Evolutionary conservation across 2,888 invertebrate genomes (phyloP), one percentile per base, ranked within the genome.

Genomic region (Tetheella fluctuosa): DNA sequence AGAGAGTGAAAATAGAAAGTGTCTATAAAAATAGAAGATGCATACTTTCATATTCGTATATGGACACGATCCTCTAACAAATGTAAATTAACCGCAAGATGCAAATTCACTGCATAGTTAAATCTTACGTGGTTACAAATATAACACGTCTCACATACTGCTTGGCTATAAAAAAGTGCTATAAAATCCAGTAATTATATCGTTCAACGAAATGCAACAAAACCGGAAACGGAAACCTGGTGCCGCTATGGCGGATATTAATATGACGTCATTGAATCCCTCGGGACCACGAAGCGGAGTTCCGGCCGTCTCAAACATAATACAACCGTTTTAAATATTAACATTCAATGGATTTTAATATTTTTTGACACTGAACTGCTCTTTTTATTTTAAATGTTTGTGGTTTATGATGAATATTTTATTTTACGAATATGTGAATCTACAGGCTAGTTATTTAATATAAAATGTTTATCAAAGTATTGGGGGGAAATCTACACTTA

Each of bases 251-350:
- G 71, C 85, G 86, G 85, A 88, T 83, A 85, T 85, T 81, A 80
- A 78, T 79, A 80, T 86, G 88, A 89, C 87, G 85, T 88, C 88
- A 86, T 75, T 68, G 79, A 75, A 69, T 76, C 80, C 77, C 82
- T 64, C 81, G 69, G 62, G 72, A 71, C 75, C 71, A 69, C 74
- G 73, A 67, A 72, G 73, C 86, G 70, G 61, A 79, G 76, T 86
- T 89, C 88, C 90, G 84, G 81, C 64, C 62, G 64, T 67, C 65
- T 70, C 73, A 77, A 81, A 87, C 84, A 85, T 86, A 83, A 78
- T n/a, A n/a, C 72, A 64, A 67, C 71, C 74, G 76, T 70, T 81
- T 78, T 77, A 83, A 76, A 77, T 72, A 58, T 57, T 60, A 57
- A 58, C 57, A 63, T 57, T 60, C 54, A 53, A 62, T 60, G 23